Evolutionary conservation across 2,113 vertebrate species (phyloP), one percentile per base, ranked within the genome.

Genomic region (Alexandromys fortis): DNA sequence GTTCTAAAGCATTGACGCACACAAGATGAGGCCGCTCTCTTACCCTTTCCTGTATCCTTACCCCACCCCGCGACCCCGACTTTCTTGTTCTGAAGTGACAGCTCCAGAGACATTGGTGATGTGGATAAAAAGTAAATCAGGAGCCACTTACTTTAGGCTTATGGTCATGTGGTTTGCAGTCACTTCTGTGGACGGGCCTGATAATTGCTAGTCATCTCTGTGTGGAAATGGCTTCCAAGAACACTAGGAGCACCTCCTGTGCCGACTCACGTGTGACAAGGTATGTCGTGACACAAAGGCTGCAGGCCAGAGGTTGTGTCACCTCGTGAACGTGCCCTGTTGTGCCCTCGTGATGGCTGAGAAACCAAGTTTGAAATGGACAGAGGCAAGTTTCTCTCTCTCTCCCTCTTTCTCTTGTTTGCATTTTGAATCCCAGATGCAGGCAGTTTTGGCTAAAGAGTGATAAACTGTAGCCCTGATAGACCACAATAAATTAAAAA

Each of bases 151-250:
- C n/a, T 70, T 86, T 73, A 75, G 49, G 63, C 24, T 92, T 72
- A n/a, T 45, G 58, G 75, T 58, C 67, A 26, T 72, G 7, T 42
- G 35, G 78, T 81, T 86, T 68, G 47, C 10, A 63, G 67, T 70
- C 3, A 26, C 33, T 72, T 67, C 72, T 63, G 0, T 33, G 73
- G 33, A 1, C 6, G 30, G 30, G 63, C 55, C 89, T 89, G 78
- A 76, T 76, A 75, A 94, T 73, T 49, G 28, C 86, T 73, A 65
- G 42, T 92, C 83, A 89, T 49, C 63, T 47, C 1, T 3, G 38
- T 94, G 63, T 86, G 86, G 93, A 86, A 96, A 83, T 87, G 49
- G 10, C 86, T 85, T 94, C 61, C 33, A 93, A 68, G 86, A 81
- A 89, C 82, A 83, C 68, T 33, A 21, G 61, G 68, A 77, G 10